These are phyloP conservation scores for Octopus sinensis DNA, from an alignment of 1,140 invertebrate genomes.

Conservation along the genomic window DNA sequence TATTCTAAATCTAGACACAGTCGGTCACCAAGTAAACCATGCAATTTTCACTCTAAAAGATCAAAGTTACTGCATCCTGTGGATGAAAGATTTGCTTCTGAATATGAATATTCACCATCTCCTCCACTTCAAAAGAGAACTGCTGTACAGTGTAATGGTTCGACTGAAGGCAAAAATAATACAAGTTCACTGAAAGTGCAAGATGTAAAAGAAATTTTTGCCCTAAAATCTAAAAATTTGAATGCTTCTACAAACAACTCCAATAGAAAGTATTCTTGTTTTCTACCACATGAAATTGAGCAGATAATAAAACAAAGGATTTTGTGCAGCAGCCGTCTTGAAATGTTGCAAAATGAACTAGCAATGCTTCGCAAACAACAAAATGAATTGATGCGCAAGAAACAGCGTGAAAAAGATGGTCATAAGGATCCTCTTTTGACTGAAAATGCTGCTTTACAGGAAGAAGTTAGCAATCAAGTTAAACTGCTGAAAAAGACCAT, in stretches of 20 bases:
- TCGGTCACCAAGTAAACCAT: too few relatives aligned
- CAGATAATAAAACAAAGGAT: slow-evolving; percentile 33
- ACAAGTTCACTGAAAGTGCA: not conserved
- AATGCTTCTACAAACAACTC: not conserved
- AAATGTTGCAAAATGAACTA: slow-evolving; percentile 40
- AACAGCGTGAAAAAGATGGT: slow-evolving; percentile 45
- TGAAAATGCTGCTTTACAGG: slow-evolving; percentile 50
- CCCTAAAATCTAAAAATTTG: too few relatives aligned
- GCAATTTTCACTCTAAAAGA: too few relatives aligned
- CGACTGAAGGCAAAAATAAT: not conserved
- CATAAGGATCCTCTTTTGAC: slow-evolving; percentile 50
- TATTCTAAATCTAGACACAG: too few relatives aligned
- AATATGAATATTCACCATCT: not conserved
- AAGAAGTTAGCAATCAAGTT: slow-evolving; percentile 46
- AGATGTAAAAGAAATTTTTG: too few relatives aligned
- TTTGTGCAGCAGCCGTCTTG: slow-evolving; percentile 29
- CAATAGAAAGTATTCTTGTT: slow-evolving; percentile 1
- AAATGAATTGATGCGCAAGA: slow-evolving; percentile 51
- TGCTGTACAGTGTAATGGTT: not conserved
- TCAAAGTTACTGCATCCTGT: too few relatives aligned
- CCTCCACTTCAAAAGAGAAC: not conserved
- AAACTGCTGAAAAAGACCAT: slow-evolving; percentile 18
- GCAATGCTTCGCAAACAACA: slow-evolving; percentile 44
- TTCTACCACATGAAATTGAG: slow-evolving; percentile 28
- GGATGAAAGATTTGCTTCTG: too few relatives aligned